These are phyloP conservation scores for Caenorhabditis panamensis DNA, from an alignment of 2,888 invertebrate genomes.

Conservation along the genomic window DNA sequence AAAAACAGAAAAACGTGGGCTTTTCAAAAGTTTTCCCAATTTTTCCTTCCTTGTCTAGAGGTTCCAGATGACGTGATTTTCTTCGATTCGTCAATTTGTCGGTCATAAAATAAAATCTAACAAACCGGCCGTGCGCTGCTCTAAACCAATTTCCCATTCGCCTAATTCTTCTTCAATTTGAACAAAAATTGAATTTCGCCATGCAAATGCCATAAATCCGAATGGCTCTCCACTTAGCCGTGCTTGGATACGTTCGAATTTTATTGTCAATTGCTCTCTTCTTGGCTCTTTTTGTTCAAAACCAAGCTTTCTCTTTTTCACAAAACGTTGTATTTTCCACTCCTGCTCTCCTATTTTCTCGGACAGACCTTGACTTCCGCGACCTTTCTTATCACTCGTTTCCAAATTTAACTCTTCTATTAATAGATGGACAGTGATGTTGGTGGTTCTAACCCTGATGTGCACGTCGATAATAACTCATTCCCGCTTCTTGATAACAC, in stretches of 20 bases:
- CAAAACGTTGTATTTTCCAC: background rate
- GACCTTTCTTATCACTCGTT: constrained; percentile 11
- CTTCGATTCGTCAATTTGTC: too few relatives aligned
- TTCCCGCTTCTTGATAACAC: constrained; percentile 35
- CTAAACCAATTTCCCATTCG: too few relatives aligned
- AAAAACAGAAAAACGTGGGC: too few relatives aligned
- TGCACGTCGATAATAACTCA: constrained; percentile 26
- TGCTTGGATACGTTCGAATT: background rate
- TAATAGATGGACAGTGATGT: constrained; percentile 40
- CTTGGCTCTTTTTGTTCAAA: background rate
- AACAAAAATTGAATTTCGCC: background rate
- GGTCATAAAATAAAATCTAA: too few relatives aligned
- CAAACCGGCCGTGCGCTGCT: too few relatives aligned
- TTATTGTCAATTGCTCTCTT: too few relatives aligned
- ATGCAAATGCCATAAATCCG: background rate
- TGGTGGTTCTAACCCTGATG: constrained; percentile 41
- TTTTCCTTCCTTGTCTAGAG: too few relatives aligned
- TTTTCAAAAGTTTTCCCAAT: too few relatives aligned
- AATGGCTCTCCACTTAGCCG: background rate
- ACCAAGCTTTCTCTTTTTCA: background rate
- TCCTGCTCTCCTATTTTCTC: constrained; percentile 15
- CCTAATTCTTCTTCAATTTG: background rate
- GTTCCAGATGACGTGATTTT: too few relatives aligned
- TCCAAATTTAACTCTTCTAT: constrained; percentile 38
- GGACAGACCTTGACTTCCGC: constrained; percentile 7